A percentile compares a stretch with the other conserved stretches of the same genome.
Evolutionary conservation across 2,888 invertebrate genomes (phyloP).

Genomic region (Glomeris marginata): DNA sequence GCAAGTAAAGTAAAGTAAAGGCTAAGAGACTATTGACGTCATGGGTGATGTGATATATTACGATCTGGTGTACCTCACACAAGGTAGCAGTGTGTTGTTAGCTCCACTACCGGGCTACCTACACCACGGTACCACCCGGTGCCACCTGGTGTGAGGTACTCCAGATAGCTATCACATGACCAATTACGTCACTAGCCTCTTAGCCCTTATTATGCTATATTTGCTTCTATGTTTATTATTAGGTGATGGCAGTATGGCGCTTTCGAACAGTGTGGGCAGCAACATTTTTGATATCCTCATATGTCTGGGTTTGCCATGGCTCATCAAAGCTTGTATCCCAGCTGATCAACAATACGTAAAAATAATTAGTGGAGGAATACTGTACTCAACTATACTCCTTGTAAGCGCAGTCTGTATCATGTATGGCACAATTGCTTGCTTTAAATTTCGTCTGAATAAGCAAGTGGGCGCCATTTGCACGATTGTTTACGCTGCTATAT

Average conservation of each 20-base stretch:
- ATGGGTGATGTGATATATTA: too few species aligned
- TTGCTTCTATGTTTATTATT: neutral
- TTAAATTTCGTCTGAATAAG: constrained; percentile 52
- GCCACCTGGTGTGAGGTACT: too few species aligned
- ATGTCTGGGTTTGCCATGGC: constrained; percentile 72
- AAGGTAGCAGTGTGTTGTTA: too few species aligned
- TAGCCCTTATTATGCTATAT: too few species aligned
- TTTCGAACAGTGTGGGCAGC: constrained; percentile 77
- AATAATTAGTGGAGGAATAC: constrained; percentile 62
- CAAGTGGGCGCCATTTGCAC: constrained; percentile 50
- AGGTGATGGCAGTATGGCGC: constrained; percentile 47
- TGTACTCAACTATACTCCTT: constrained; percentile 63
- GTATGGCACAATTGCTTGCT: constrained; percentile 49
- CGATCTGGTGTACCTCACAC: too few species aligned
- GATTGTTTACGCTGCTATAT: constrained; percentile 49
- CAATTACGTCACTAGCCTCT: too few species aligned
- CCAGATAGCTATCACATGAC: too few species aligned
- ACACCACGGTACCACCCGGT: too few species aligned
- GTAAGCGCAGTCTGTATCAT: constrained; percentile 55
- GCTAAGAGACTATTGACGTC: too few species aligned
- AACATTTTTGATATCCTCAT: constrained; percentile 80
- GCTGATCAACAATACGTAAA: constrained; percentile 41
- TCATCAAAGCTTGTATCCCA: constrained; percentile 50
- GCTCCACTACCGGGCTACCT: too few species aligned
- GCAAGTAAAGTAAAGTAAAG: too few species aligned